phyloP scores from a whole-genome alignment of 2,113 vertebrate species.

The Empidonax traillii region DNA sequence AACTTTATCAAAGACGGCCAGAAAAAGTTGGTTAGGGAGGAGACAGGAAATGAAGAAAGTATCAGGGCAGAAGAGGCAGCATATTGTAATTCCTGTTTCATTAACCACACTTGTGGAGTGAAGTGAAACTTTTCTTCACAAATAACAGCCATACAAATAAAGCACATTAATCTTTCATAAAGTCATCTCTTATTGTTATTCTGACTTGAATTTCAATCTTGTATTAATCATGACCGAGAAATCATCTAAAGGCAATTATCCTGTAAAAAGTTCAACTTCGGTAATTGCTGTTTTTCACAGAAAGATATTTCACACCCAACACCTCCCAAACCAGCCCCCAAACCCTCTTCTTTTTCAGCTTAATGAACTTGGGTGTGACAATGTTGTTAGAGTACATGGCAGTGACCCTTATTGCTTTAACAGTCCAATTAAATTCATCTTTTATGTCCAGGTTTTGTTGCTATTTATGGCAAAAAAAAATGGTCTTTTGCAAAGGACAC shows the following conservation, averaged over 20 bases:
- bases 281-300: background rate
- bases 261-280: background rate
- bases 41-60: background rate
- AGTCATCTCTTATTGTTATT: background rate
- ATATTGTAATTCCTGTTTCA: background rate
- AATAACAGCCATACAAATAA: background rate
- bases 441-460: background rate
- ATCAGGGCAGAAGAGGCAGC: background rate
- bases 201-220: background rate
- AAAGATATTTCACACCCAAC: background rate
- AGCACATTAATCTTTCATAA: constrained; percentile 39
- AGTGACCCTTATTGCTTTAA: background rate
- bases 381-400: background rate
- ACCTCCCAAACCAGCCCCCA: background rate
- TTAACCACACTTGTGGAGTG: background rate
- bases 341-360: background rate
- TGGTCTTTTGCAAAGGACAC: background rate
- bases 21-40: background rate
- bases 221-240: background rate
- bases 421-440: background rate
- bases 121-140: background rate
- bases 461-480: background rate
- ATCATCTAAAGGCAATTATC: background rate
- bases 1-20: background rate
- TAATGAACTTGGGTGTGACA: background rate